Evolutionary conservation across 1,140 invertebrate genomes (phyloP).

Genomic region (Musca vetustissima): DNA sequence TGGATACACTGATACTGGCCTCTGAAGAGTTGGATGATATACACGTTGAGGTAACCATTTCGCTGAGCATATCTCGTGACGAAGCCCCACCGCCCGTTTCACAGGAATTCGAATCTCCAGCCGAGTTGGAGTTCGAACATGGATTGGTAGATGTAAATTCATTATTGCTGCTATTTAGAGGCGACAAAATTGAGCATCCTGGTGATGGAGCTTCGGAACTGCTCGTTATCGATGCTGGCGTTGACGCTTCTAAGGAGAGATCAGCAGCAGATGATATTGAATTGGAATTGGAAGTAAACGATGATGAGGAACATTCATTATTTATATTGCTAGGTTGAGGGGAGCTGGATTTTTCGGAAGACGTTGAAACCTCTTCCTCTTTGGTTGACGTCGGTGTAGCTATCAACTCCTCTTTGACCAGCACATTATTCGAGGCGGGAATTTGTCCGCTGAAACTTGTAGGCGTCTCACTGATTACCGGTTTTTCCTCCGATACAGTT

Average conservation of each 20-base stretch:
- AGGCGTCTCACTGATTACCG: constrained; percentile 6
- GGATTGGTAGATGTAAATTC: constrained; percentile 1
- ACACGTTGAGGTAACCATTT: constrained; percentile 49
- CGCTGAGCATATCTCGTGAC: constrained; percentile 47
- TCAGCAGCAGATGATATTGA: constrained; percentile 49
- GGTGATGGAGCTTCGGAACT: constrained; percentile 34
- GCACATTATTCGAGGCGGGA: not conserved
- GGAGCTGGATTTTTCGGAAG: not conserved
- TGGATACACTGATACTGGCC: constrained; percentile 11
- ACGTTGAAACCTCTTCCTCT: not conserved
- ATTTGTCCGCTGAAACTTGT: constrained; percentile 23
- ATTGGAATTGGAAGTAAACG: constrained; percentile 45
- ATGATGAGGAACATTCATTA: constrained; percentile 35
- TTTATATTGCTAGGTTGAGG: constrained; percentile 29
- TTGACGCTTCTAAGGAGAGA: constrained; percentile 49
- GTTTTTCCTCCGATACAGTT: not conserved
- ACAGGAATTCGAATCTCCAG: constrained; percentile 31
- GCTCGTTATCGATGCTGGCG: constrained; percentile 37
- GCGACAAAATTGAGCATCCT: constrained; percentile 12
- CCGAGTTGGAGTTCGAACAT: not conserved
- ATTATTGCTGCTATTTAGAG: constrained; percentile 1
- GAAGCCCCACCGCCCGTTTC: constrained; percentile 34
- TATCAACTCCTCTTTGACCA: not conserved
- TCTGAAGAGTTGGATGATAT: constrained; percentile 37
- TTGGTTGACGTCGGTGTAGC: too few species aligned